phyloP scores from a whole-genome alignment of 2,888 invertebrate genomes.

The Perdita meconis region DNA sequence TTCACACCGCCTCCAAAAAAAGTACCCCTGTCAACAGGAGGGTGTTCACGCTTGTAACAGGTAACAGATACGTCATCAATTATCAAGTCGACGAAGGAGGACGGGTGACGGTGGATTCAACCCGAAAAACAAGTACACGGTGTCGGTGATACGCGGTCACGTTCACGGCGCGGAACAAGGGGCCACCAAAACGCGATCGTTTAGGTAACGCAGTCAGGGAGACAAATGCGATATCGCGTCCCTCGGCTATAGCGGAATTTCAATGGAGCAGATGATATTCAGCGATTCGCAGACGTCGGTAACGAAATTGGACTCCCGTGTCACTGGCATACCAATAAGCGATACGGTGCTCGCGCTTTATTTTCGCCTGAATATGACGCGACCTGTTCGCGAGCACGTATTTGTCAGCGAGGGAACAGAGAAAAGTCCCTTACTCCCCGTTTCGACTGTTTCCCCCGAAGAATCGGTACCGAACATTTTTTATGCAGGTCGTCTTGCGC shows the following conservation, averaged over 20 bases:
- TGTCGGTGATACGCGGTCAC: slow-evolving; percentile 52
- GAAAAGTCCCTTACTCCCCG: not conserved
- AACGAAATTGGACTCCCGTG: slow-evolving; percentile 75
- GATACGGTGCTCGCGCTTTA: slow-evolving; percentile 63
- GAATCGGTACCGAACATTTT: slow-evolving; percentile 26
- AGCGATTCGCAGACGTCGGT: slow-evolving; percentile 76
- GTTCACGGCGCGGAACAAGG: slow-evolving; percentile 49
- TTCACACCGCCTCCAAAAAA: no score
- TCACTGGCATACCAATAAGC: slow-evolving; percentile 74
- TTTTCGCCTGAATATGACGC: slow-evolving; percentile 59
- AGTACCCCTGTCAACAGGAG: not conserved
- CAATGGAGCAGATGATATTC: slow-evolving; percentile 79
- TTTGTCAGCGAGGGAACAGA: slow-evolving; percentile 52
- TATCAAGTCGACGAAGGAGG: slow-evolving; percentile 10
- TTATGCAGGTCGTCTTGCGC: slow-evolving; percentile 31
- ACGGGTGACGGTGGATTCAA: slow-evolving; percentile 6
- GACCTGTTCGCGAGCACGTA: slow-evolving; percentile 58
- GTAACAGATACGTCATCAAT: slow-evolving; percentile 18
- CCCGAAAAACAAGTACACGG: slow-evolving; percentile 8
- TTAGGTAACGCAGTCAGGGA: slow-evolving; percentile 74
- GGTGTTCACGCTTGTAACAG: slow-evolving; percentile 17
- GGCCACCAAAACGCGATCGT: slow-evolving; percentile 72
- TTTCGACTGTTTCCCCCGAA: slow-evolving; percentile 22
- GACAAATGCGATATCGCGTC: slow-evolving; percentile 78
- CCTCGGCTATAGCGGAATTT: slow-evolving; percentile 74